A percentile compares a stretch with the other conserved stretches of the same genome.
These are phyloP conservation scores for Pomatorhinus ruficollis DNA, from an alignment of 2,113 vertebrate genomes.

Conservation along the genomic window DNA sequence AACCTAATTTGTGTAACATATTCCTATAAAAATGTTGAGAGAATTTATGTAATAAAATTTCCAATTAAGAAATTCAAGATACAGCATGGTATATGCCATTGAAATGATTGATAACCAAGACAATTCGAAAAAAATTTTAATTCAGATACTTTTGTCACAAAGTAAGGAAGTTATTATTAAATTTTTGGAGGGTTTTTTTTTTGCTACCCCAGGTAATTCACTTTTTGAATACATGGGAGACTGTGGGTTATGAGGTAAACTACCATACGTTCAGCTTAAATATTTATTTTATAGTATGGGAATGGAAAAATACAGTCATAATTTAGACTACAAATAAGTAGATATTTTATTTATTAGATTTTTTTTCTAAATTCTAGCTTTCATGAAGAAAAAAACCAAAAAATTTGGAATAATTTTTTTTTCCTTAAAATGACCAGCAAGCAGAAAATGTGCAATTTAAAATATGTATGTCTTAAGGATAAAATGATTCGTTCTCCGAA, in stretches of 20 bases:
- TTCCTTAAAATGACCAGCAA: not conserved
- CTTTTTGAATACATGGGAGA: not conserved
- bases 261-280: not conserved
- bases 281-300: not conserved
- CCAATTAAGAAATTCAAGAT: not conserved
- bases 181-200: not conserved
- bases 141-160: not conserved
- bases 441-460: not conserved
- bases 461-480: not conserved
- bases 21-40: not conserved
- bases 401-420: not conserved
- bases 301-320: not conserved
- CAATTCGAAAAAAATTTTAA: not conserved
- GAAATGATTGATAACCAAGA: not conserved
- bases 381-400: too few relatives aligned
- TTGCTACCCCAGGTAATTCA: accelerated
- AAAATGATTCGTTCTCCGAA: not conserved
- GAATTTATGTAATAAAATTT: not conserved
- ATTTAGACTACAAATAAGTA: not conserved
- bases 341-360: not conserved
- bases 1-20: not conserved
- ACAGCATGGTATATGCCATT: not conserved
- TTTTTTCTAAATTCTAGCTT: not conserved
- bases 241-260: not conserved
- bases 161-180: not conserved